These are phyloP conservation scores for Drosophila navojoa DNA, from an alignment of 1,140 invertebrate genomes.

Conservation along the genomic window DNA sequence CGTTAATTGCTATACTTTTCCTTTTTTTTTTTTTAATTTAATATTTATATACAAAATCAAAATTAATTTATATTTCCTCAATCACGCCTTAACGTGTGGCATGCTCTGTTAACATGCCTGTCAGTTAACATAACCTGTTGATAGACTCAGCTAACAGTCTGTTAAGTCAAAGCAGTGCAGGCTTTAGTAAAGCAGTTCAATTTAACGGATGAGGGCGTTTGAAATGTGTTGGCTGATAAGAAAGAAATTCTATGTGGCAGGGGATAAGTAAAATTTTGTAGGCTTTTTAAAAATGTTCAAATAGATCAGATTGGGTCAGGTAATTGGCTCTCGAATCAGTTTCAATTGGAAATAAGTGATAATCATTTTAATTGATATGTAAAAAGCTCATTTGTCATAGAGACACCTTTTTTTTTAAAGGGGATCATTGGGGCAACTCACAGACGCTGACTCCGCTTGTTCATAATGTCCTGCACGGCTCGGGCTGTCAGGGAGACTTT, in stretches of 20 bases:
- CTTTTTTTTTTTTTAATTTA: background rate
- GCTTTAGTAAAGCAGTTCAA: background rate
- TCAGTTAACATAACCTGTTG: background rate
- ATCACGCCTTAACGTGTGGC: background rate
- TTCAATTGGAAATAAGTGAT: too few relatives aligned
- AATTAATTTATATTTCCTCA: too few relatives aligned
- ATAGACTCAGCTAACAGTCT: background rate
- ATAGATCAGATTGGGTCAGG: too few relatives aligned
- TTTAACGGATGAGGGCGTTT: constrained; percentile 1
- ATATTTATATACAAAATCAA: background rate
- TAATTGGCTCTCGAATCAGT: too few relatives aligned
- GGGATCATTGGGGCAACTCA: constrained; percentile 46
- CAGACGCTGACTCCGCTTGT: constrained; percentile 67
- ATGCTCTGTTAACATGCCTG: background rate
- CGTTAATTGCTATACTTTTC: too few relatives aligned
- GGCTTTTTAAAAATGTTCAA: too few relatives aligned
- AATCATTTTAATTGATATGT: background rate
- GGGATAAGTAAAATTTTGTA: too few relatives aligned
- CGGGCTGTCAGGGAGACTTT: constrained; percentile 74
- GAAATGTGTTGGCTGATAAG: constrained; percentile 8
- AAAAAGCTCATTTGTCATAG: background rate
- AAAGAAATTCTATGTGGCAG: too few relatives aligned
- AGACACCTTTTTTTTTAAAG: background rate
- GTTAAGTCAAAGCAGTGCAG: background rate
- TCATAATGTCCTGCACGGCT: constrained; percentile 75